These are phyloP conservation scores for Calyptommatus sinebrachiatus DNA, from an alignment of 2,113 vertebrate species.

Conservation along the genomic window DNA sequence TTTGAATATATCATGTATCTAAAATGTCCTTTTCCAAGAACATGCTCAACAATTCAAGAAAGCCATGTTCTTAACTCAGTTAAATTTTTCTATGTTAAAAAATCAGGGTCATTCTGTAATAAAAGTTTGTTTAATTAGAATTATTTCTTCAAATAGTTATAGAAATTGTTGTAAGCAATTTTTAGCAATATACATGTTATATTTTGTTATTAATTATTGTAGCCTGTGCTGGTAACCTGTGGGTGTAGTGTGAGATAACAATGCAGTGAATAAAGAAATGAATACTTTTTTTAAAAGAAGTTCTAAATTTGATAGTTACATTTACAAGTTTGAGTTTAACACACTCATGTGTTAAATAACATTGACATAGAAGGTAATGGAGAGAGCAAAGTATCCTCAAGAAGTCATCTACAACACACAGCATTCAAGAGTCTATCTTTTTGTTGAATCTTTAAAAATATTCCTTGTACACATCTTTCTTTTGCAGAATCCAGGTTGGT, in stretches of 20 bases:
- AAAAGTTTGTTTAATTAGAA: conserved; percentile 12
- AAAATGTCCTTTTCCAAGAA: conserved; percentile 34
- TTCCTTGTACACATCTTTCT: background rate
- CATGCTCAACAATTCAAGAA: conserved; percentile 22
- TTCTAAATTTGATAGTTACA: background rate
- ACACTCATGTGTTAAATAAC: background rate
- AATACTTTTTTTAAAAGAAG: background rate
- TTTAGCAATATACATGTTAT: no score
- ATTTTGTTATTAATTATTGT: no score
- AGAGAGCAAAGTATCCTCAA: no score
- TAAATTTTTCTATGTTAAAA: background rate
- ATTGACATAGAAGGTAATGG: background rate
- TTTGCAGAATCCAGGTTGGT: background rate
- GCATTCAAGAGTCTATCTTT: background rate
- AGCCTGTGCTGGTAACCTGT: no score
- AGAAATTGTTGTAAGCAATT: background rate
- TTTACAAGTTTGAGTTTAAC: background rate
- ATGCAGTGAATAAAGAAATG: no score
- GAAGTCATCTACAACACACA: background rate
- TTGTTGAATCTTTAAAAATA: background rate
- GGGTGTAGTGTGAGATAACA: no score
- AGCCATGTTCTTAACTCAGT: background rate
- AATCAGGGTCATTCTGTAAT: conserved; percentile 20
- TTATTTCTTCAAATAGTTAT: background rate
- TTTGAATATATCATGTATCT: conserved; percentile 43